Evolutionary conservation across 2,113 vertebrate genomes (phyloP).

Genomic region (Neogobius melanostomus): DNA sequence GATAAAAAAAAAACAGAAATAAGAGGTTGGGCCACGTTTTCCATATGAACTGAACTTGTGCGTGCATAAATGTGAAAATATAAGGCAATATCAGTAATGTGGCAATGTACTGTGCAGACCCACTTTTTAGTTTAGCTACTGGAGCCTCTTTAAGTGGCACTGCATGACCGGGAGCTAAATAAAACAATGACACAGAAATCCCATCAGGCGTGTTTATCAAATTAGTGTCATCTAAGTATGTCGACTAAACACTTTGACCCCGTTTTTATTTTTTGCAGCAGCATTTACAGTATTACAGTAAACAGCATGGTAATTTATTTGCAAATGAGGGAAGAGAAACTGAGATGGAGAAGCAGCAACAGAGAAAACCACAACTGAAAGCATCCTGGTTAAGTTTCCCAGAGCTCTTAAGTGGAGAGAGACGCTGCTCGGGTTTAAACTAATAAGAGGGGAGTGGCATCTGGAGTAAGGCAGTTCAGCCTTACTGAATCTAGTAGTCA

Average conservation of each 20-base stretch:
- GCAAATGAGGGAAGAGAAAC: background rate
- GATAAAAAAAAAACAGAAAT: conserved; percentile 35
- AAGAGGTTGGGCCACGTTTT: conserved; percentile 3
- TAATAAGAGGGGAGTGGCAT: conserved; percentile 47
- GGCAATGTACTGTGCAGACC: no score
- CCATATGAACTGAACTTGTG: no score
- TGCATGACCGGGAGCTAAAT: background rate
- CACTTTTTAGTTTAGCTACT: background rate
- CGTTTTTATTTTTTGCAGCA: background rate
- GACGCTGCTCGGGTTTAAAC: conserved; percentile 45
- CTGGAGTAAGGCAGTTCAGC: background rate
- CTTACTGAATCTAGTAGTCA: background rate
- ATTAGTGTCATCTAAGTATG: background rate
- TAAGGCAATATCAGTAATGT: no score
- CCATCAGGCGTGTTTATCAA: conserved; percentile 9
- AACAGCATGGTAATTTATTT: background rate
- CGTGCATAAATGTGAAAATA: no score
- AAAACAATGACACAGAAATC: conserved; percentile 11
- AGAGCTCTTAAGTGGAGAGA: conserved; percentile 50
- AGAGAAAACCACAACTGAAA: conserved; percentile 21
- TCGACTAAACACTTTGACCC: conserved; percentile 9
- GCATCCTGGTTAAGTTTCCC: conserved; percentile 18
- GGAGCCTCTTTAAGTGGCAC: conserved; percentile 11
- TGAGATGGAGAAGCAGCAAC: background rate
- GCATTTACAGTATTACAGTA: background rate